Conservation (phyloP, 2,888 invertebrate genomes). For the Celastrina argiolus region DNA sequence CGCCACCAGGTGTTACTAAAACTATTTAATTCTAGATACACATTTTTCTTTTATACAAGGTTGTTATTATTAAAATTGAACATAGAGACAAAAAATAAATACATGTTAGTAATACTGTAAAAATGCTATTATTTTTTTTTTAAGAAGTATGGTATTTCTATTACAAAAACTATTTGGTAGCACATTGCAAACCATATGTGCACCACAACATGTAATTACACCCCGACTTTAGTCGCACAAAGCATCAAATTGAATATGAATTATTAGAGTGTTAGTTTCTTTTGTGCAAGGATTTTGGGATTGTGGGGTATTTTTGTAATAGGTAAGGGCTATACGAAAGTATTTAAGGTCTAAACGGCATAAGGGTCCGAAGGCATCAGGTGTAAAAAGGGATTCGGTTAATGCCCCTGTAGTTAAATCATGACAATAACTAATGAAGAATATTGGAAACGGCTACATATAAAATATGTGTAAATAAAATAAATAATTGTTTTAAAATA, state of each 20-base stretch:
- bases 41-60: too few species aligned
- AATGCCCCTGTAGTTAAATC: conserved; percentile 20
- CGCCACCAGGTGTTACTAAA: too few species aligned
- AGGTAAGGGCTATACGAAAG: conserved; percentile 64
- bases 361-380: conserved; percentile 52
- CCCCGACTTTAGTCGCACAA: conserved; percentile 71
- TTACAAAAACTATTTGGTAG: conserved; percentile 14
- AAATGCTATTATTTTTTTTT: not conserved
- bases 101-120: not conserved
- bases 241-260: conserved; percentile 86
- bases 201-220: conserved; percentile 21
- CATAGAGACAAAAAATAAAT: too few species aligned
- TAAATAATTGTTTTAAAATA: too few species aligned
- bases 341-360: conserved; percentile 61
- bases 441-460: conserved; percentile 8
- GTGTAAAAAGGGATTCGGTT: conserved; percentile 29
- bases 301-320: conserved; percentile 55
- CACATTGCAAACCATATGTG: conserved; percentile 32
- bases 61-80: too few species aligned
- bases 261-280: conserved; percentile 74
- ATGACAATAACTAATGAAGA: conserved; percentile 21
- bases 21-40: too few species aligned
- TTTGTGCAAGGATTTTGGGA: conserved; percentile 67
- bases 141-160: conserved; percentile 14
- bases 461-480: too few species aligned